Evolutionary conservation across 2,888 invertebrate genomes (phyloP), one percentile per base, ranked within the genome.

Genomic region (Xestia c-nigrum): DNA sequence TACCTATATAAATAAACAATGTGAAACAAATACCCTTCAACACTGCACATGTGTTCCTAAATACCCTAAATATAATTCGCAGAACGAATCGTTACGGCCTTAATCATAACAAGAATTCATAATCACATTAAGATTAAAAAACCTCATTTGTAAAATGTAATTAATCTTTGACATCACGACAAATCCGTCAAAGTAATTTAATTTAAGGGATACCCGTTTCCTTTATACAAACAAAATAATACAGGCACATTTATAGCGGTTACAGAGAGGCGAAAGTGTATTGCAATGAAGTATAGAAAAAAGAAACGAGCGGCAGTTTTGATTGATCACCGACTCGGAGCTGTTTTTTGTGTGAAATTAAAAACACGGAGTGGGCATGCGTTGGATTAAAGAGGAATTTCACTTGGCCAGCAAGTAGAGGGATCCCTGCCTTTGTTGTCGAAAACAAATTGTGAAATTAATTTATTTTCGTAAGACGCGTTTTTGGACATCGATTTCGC

Each of bases 311-410:
- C 94, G 91, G 92, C 93, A 93, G 93, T 94, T 96, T 95, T 96
- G 96, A 96, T 96, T 96, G 96, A 96, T 96, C 96, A 96, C 96
- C 96, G 92, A 93, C 92, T 94, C 93, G 87, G 89, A 93, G 93
- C 92, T 88, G 93, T 94, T 96, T 95, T 96, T 96, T 96, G 95
- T 95, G 94, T 95, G 94, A 95, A 96, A 96, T 96, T 96, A 96
- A 96, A 96, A 96, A 96, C 94, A 91, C 92, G 94, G 91, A 94
- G 91, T 94, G 94, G 92, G 94, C 95, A 94, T 95, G 94, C 95
- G 94, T 94, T 92, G 96, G 95, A 96, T 96, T 95, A 94, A 94
- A 94, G 94, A 95, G 94, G 94, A 96, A 96, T 96, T 95, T 93
- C 93, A 91, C 92, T 91, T 90, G 89, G 90, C 92, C 92, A 93